These are phyloP conservation scores for Akabosia matsudoensis DNA, from an alignment of 1,140 invertebrate genomes.

Conservation along the genomic window DNA sequence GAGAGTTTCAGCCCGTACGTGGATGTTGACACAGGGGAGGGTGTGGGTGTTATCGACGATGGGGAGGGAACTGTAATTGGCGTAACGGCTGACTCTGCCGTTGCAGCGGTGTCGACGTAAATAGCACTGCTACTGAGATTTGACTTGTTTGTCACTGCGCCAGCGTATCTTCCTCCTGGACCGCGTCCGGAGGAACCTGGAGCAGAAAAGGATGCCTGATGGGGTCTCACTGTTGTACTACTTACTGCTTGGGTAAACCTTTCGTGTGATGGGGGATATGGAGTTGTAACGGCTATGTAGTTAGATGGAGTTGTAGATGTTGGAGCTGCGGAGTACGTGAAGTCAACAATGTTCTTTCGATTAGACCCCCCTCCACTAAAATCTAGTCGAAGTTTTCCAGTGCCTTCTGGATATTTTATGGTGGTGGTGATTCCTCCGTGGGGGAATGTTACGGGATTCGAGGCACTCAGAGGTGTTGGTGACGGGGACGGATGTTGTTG, in stretches of 20 bases:
- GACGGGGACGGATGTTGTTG: background rate
- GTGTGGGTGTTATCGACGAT: background rate
- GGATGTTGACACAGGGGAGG: slow-evolving; percentile 5
- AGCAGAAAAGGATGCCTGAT: background rate
- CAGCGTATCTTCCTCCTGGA: slow-evolving; percentile 27
- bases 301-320: background rate
- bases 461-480: background rate
- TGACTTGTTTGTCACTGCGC: slow-evolving; percentile 33
- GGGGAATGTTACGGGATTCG: background rate
- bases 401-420: slow-evolving; percentile 32
- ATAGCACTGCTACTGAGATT: slow-evolving; percentile 27
- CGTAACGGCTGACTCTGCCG: slow-evolving; percentile 15
- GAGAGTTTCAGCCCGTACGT: slow-evolving; percentile 31
- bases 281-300: slow-evolving; percentile 15
- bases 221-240: slow-evolving; percentile 28
- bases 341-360: slow-evolving; percentile 26
- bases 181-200: background rate
- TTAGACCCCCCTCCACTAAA: background rate
- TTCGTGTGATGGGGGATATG: slow-evolving; percentile 19
- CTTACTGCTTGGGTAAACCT: slow-evolving; percentile 32
- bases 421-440: slow-evolving; percentile 24
- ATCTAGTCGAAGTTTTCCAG: slow-evolving; percentile 8
- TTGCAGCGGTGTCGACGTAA: slow-evolving; percentile 33
- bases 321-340: slow-evolving; percentile 29
- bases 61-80: slow-evolving; percentile 17